Conservation (phyloP, 2,113 vertebrate genomes). For the Crotalus viridis region DNA sequence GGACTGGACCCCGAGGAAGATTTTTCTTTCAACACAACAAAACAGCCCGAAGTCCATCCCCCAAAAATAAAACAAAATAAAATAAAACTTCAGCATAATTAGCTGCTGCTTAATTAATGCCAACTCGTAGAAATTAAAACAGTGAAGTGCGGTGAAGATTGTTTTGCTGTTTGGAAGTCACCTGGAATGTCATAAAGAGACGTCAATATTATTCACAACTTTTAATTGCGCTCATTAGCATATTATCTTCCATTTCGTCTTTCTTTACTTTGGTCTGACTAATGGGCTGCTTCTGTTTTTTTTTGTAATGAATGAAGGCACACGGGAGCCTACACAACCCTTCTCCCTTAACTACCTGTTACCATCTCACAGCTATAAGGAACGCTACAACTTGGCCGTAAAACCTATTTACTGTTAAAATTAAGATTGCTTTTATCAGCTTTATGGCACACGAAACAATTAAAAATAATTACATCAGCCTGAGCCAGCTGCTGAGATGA, state of each 20-base stretch:
- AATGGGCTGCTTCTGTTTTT: conserved; percentile 59
- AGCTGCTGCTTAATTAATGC: conserved; percentile 59
- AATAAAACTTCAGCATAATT: conserved; percentile 47
- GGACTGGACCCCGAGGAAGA: too few relatives aligned
- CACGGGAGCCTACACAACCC: conserved; percentile 19
- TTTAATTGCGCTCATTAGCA: conserved; percentile 71
- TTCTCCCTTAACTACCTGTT: conserved; percentile 57
- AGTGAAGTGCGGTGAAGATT: conserved; percentile 64
- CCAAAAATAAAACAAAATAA: background rate
- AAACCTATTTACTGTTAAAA: conserved; percentile 77
- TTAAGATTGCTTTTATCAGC: conserved; percentile 73
- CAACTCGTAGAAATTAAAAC: conserved; percentile 67
- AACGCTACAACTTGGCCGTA: conserved; percentile 65
- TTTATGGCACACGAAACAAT: conserved; percentile 67
- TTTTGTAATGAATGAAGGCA: too few relatives aligned
- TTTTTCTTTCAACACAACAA: conserved; percentile 23
- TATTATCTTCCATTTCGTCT: conserved; percentile 3
- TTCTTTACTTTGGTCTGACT: conserved; percentile 51
- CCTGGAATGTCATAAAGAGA: conserved; percentile 72
- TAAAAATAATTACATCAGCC: conserved; percentile 66
- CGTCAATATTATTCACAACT: conserved; percentile 69
- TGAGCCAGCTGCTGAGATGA: conserved; percentile 47
- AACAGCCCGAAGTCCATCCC: conserved; percentile 53
- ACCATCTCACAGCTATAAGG: conserved; percentile 61
- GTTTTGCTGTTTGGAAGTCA: conserved; percentile 54